These are phyloP conservation scores for Dione vanillae DNA, from an alignment of 2,888 invertebrate species.

Conservation along the genomic window DNA sequence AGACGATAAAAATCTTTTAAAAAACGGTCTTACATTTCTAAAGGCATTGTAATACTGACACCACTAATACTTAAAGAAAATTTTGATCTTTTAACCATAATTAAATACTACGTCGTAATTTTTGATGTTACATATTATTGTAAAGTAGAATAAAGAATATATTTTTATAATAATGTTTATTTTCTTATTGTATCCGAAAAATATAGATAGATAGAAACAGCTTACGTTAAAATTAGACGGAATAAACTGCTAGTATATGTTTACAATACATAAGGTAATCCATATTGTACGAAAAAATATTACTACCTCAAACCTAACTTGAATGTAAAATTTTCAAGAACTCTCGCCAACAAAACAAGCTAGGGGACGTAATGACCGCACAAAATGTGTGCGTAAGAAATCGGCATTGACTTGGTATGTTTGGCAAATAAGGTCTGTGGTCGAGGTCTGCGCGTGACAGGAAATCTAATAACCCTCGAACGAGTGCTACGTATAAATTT, in stretches of 20 bases:
- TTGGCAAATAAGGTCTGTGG: constrained; percentile 74
- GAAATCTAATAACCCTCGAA: constrained; percentile 78
- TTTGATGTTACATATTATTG: too few relatives aligned
- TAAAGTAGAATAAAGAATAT: too few relatives aligned
- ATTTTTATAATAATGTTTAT: too few relatives aligned
- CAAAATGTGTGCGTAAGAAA: constrained; percentile 75
- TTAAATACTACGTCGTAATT: too few relatives aligned
- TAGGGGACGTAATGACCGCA: constrained; percentile 69
- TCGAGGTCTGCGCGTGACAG: constrained; percentile 73
- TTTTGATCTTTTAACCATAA: not conserved
- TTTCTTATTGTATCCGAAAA: not conserved
- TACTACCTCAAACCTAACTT: constrained; percentile 9
- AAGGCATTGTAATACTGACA: constrained; percentile 71
- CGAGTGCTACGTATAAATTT: constrained; percentile 68
- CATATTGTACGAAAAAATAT: not conserved
- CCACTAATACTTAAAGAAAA: not conserved
- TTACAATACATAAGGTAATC: constrained; percentile 6
- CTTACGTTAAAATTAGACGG: not conserved
- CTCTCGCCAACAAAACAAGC: constrained; percentile 42
- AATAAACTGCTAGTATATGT: not conserved
- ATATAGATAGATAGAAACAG: not conserved
- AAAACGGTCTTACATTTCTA: constrained; percentile 71
- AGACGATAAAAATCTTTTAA: constrained; percentile 50
- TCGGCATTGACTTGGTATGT: constrained; percentile 71
- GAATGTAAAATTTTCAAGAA: constrained; percentile 22